A percentile compares a stretch with the other conserved stretches of the same genome.
These are phyloP conservation scores for Acomys russatus DNA, from an alignment of 2,797 vertebrate genomes.

Conservation along the genomic window DNA sequence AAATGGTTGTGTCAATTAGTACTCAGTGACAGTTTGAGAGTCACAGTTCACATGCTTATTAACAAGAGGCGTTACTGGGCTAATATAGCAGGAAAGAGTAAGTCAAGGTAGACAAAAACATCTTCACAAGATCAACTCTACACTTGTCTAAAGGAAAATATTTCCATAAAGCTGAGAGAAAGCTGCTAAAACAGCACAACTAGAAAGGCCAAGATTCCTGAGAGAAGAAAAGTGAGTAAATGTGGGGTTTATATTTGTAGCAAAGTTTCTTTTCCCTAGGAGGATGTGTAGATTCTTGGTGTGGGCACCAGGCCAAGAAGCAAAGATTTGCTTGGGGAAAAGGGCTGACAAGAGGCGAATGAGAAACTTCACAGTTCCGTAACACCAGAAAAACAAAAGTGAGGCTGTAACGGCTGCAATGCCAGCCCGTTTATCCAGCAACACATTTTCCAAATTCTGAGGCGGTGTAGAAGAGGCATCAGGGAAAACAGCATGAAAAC, in stretches of 20 bases:
- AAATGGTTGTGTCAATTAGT: conserved; percentile 16
- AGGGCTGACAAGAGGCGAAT: background rate
- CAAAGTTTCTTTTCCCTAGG: background rate
- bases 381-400: conserved; percentile 34
- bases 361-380: background rate
- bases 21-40: background rate
- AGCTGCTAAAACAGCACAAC: conserved; percentile 10
- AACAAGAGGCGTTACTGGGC: background rate
- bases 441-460: background rate
- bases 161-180: background rate
- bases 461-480: background rate
- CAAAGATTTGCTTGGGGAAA: background rate
- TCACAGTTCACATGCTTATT: background rate
- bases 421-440: background rate
- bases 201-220: background rate
- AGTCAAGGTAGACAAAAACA: background rate
- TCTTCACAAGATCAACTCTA: conserved; percentile 36
- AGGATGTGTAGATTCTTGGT: conserved; percentile 6
- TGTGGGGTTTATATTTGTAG: background rate
- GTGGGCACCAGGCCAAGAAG: background rate
- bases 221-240: background rate
- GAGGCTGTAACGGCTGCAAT: background rate
- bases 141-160: background rate
- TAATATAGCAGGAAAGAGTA: background rate
- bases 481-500: background rate